Base-by-base conservation (phyloP, 1,140 invertebrate genomes). In the Scaptomyza pallida region DNA sequence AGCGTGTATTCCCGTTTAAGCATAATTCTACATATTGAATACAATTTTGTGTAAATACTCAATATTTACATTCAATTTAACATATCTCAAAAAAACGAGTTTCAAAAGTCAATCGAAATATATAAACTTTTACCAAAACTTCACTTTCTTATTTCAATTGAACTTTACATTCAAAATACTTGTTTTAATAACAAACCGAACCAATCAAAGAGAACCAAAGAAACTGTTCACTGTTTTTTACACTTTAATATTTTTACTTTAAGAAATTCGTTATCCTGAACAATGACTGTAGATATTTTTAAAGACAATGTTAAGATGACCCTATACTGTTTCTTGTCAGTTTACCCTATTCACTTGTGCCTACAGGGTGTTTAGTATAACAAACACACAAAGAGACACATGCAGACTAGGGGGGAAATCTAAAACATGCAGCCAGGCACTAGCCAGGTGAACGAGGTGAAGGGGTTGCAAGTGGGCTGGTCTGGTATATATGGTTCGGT, bases 301-400 rank as follows among this genome's bases (percentile, higher is more conserved):
- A n/a, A 9, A 4, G 10, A 4, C 0, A 12, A n/a, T 12, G n/a
- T 12, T n/a, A n/a, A 47, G 19, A 19, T 10, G n/a, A 30, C 9
- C 51, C 26, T 30, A 2, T 30, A 8, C 9, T 47, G 44, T 6
- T 37, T 37, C 4, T 21, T 13, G 0, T 15, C 8, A 16, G 44
- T 2, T 13, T n/a, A 37, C 51, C 51, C 41, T 16, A 47, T 45
- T n/a, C 16, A 9, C 16, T 6, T 23, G 10, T 30, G 30, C 48
- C 19, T 37, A 48, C 23, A 69, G 71, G 35, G 57, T 64, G 63
- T 64, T 23, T 13, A 30, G 23, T 54, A 23, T 35, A 72, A 59
- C 52, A 72, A 81, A 64, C 71, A 83, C 71, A 85, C 71, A 83
- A 65, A 85, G 80, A 79, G 26, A 30, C 26, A 30, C 75, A 75